phyloP scores from a whole-genome alignment of 2,113 vertebrate species.

The Hyaena hyaena region DNA sequence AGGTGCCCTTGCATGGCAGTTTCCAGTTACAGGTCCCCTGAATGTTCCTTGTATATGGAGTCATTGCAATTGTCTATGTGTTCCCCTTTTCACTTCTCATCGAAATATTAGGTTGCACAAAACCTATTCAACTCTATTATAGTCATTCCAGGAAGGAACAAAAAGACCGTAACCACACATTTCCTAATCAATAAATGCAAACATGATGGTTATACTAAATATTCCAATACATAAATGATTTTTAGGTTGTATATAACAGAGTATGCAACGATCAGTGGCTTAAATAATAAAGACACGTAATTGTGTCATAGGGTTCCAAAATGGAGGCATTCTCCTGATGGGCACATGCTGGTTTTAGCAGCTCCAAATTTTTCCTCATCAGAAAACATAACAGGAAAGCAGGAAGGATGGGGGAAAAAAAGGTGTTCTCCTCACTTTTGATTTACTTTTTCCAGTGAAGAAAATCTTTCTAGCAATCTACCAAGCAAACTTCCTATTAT shows the following conservation, averaged over 20 bases:
- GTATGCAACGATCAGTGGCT: background rate
- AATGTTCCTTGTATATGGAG: background rate
- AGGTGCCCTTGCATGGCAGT: background rate
- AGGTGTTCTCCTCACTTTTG: background rate
- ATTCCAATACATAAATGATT: background rate
- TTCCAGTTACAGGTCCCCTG: background rate
- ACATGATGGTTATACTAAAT: background rate
- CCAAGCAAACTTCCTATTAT: background rate
- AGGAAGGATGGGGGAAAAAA: background rate
- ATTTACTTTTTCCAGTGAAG: background rate
- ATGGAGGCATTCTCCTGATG: background rate
- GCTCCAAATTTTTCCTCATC: background rate
- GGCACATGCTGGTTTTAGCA: background rate
- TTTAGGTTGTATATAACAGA: background rate
- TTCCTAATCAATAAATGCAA: background rate
- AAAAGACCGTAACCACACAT: background rate
- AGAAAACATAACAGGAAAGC: background rate
- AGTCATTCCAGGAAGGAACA: background rate
- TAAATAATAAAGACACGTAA: background rate
- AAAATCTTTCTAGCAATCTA: constrained; percentile 34
- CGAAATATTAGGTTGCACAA: constrained; percentile 26
- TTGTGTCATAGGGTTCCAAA: background rate
- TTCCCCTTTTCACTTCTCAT: constrained; percentile 15
- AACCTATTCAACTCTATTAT: background rate
- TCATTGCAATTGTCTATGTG: background rate